Conservation (phyloP, 2,113 vertebrate species). For the human (Homo sapiens) region GRCh38 chr19:47150001-47150500, state of each 20-base stretch:
- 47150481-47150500: neutral
- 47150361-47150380: constrained; percentile 93
- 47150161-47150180: constrained; percentile 17
- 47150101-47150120: neutral
- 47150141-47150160: neutral
- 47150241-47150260: constrained; percentile 88
- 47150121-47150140: neutral
- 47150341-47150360: constrained; percentile 92
- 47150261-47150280: constrained; percentile 91
- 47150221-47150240: constrained; percentile 94
- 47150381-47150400: neutral
- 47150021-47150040: no score
- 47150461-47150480: neutral
- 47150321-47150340: constrained; percentile 85
- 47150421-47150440: neutral
- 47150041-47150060: no score
- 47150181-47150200: constrained; percentile 64
- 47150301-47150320: constrained; percentile 96
- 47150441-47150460: no score
- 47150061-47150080: no score
- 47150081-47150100: neutral
- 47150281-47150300: constrained; percentile 95
- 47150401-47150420: neutral
- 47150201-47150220: constrained; percentile 90
- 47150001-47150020: no score